Evolutionary conservation across 1,140 invertebrate species (phyloP).

Genomic region (Drosophila saltans): DNA sequence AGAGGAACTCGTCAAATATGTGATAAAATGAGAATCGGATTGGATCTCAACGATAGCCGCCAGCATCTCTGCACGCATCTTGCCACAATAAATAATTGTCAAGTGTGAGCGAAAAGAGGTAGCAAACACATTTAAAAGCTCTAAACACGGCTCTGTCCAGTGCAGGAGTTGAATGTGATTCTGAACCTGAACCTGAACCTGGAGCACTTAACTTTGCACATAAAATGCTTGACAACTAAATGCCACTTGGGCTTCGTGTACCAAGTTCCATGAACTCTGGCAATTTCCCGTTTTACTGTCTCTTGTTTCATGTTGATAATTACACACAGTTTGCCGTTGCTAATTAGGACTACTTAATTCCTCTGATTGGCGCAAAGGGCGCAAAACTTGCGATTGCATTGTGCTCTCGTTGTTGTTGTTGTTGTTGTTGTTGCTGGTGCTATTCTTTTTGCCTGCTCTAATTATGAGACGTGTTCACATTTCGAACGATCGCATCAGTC

Average conservation of each 20-base stretch:
- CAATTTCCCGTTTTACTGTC: constrained; percentile 19
- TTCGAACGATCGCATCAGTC: constrained; percentile 1
- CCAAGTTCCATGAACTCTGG: constrained; percentile 22
- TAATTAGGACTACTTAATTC: constrained; percentile 23
- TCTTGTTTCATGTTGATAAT: constrained; percentile 22
- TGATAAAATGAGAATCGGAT: constrained; percentile 14
- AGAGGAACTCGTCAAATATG: constrained; percentile 8
- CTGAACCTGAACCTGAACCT: constrained; percentile 6
- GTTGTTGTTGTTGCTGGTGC: neutral
- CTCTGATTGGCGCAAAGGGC: constrained; percentile 21
- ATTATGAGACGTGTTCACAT: constrained; percentile 14
- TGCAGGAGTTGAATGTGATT: neutral
- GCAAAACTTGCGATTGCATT: constrained; percentile 12
- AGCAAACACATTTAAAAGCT: constrained; percentile 12
- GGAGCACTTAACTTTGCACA: constrained; percentile 15
- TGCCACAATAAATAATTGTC: constrained; percentile 23
- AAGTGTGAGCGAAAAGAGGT: constrained; percentile 12
- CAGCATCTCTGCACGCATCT: constrained; percentile 15
- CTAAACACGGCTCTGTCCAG: neutral
- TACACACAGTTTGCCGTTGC: constrained; percentile 18
- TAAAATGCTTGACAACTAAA: constrained; percentile 25
- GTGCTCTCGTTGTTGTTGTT: neutral
- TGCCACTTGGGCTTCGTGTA: constrained; percentile 21
- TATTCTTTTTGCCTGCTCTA: constrained; percentile 2
- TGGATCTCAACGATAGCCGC: constrained; percentile 5